phyloP scores from a whole-genome alignment of 2,113 vertebrate species.

The Albula glossodonta region DNA sequence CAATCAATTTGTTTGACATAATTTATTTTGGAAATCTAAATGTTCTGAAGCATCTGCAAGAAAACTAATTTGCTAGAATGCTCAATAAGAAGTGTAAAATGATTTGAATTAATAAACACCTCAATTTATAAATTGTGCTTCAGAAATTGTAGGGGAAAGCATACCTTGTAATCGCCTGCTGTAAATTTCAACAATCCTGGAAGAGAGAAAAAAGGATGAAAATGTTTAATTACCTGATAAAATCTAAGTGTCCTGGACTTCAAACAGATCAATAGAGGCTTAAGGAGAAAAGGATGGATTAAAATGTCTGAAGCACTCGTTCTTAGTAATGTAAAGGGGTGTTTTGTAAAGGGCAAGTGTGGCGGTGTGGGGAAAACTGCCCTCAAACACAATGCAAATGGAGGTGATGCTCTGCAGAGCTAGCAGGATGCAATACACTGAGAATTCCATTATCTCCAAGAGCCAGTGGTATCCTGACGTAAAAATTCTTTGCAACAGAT shows the following conservation, averaged over 20 bases:
- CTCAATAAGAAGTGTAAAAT: too few relatives aligned
- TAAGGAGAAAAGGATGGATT: conserved; percentile 6
- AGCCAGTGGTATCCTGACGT: not conserved
- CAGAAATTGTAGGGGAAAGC: not conserved
- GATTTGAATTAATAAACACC: not conserved
- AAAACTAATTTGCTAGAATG: too few relatives aligned
- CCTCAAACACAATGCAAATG: not conserved
- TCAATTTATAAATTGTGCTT: not conserved
- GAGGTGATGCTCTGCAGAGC: not conserved
- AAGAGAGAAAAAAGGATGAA: conserved; percentile 33
- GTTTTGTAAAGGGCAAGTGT: not conserved
- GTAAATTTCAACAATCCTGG: conserved; percentile 97
- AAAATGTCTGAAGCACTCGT: not conserved
- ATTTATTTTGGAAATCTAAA: too few relatives aligned
- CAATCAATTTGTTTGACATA: too few relatives aligned
- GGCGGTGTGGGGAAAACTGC: not conserved
- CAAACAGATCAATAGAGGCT: conserved; percentile 1
- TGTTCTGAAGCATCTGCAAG: too few relatives aligned
- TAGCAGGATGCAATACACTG: not conserved
- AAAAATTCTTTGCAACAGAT: conserved; percentile 1
- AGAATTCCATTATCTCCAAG: not conserved
- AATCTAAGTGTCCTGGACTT: not conserved
- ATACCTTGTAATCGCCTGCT: conserved; percentile 95
- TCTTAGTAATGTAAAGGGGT: not conserved
- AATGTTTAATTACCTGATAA: not conserved